These are phyloP conservation scores for Perizoma affinitatum DNA, from an alignment of 2,888 invertebrate genomes.

Conservation along the genomic window DNA sequence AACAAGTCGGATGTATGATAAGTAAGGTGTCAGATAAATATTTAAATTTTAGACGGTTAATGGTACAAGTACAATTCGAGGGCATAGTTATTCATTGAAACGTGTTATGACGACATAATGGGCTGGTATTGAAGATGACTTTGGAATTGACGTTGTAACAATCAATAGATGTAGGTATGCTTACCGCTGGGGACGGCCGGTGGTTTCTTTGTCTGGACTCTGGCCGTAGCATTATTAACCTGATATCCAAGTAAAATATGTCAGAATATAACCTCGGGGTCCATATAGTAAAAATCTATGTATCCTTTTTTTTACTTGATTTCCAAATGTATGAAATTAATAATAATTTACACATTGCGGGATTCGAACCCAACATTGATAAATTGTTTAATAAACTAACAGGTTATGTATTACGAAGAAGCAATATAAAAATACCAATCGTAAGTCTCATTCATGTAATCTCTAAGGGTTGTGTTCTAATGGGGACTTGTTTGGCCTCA, in stretches of 20 bases:
- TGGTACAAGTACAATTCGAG: constrained; percentile 26
- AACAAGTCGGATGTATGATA: constrained; percentile 37
- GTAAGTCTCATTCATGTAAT: background rate
- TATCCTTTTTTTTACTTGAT: constrained; percentile 45
- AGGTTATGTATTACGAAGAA: background rate
- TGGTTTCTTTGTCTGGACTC: constrained; percentile 99
- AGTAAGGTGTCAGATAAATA: constrained; percentile 22
- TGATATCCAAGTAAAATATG: constrained; percentile 80
- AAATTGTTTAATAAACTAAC: constrained; percentile 8
- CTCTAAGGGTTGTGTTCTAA: background rate
- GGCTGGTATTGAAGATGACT: constrained; percentile 15
- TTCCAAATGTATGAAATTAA: constrained; percentile 19
- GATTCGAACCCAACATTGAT: constrained; percentile 52
- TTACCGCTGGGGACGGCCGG: constrained; percentile 95
- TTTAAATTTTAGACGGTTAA: constrained; percentile 18
- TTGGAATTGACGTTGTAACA: constrained; percentile 15
- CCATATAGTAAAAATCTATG: constrained; percentile 43
- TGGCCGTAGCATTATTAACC: constrained; percentile 99
- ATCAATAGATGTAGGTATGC: constrained; percentile 52
- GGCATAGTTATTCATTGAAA: constrained; percentile 17
- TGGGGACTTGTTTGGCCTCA: constrained; percentile 14
- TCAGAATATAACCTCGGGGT: constrained; percentile 55
- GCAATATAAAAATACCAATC: background rate
- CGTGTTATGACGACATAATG: constrained; percentile 29
- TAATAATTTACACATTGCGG: constrained; percentile 28